phyloP scores from a whole-genome alignment of 2,888 invertebrate genomes.

The Morpho deidamia region DNA sequence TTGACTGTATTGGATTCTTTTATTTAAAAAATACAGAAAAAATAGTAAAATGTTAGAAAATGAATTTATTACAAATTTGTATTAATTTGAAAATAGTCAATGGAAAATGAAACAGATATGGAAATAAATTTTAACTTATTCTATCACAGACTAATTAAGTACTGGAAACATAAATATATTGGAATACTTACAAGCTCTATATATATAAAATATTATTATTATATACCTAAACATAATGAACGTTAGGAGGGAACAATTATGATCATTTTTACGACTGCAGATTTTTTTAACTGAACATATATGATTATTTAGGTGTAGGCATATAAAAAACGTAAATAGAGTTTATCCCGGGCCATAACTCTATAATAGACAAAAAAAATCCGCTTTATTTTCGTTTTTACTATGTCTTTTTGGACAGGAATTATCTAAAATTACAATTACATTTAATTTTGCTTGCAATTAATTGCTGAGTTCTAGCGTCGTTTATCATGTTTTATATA shows the following conservation, averaged over 20 bases:
- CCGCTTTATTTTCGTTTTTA: too few species aligned
- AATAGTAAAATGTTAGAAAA: slow-evolving; percentile 69
- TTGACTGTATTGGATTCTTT: slow-evolving; percentile 38
- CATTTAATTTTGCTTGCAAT: too few species aligned
- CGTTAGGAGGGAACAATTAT: neutral
- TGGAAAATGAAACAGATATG: slow-evolving; percentile 10
- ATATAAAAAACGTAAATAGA: neutral
- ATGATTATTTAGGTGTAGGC: neutral
- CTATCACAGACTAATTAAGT: slow-evolving; percentile 70
- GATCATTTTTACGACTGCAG: too few species aligned
- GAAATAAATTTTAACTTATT: slow-evolving; percentile 37
- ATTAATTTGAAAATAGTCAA: slow-evolving; percentile 36
- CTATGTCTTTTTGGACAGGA: too few species aligned
- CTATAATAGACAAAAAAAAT: too few species aligned
- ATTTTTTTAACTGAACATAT: too few species aligned
- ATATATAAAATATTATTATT: slow-evolving; percentile 5
- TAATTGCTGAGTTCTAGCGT: too few species aligned
- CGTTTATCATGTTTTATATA: too few species aligned
- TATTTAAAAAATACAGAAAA: slow-evolving; percentile 72
- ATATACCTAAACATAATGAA: slow-evolving; percentile 1
- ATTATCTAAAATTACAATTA: too few species aligned
- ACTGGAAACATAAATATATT: slow-evolving; percentile 34
- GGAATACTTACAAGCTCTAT: slow-evolving; percentile 15
- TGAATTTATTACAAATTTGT: slow-evolving; percentile 77
- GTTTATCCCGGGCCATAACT: too few species aligned